A percentile compares a stretch with the other conserved stretches of the same genome.
These are phyloP conservation scores for Enteromius afrohamiltoni DNA, from an alignment of 2,797 vertebrate species.

Conservation along the genomic window DNA sequence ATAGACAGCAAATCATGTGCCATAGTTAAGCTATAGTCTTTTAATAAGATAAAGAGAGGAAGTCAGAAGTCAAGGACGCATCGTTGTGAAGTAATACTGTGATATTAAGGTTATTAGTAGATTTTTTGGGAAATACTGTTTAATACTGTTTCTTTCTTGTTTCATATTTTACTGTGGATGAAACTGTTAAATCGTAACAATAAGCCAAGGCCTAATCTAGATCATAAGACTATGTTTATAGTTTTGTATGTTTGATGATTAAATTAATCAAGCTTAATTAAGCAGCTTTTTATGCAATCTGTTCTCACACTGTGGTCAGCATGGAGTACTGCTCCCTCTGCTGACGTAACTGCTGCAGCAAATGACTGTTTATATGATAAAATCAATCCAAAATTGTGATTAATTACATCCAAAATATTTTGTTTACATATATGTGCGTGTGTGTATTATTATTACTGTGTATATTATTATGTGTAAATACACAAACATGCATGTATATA, in stretches of 20 bases:
- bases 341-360: constrained; percentile 15
- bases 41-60: constrained; percentile 38
- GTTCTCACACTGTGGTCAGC: background rate
- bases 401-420: too few species aligned
- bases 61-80: background rate
- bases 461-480: too few species aligned
- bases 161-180: background rate
- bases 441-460: too few species aligned
- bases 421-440: too few species aligned
- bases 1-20: constrained; percentile 15
- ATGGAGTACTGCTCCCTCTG: constrained; percentile 41
- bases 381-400: background rate
- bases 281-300: background rate
- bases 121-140: background rate
- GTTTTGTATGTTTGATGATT: constrained; percentile 11
- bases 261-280: background rate
- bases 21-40: constrained; percentile 18
- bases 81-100: background rate
- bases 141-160: background rate
- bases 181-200: background rate
- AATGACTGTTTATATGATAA: background rate
- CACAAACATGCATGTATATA: too few species aligned
- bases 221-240: background rate
- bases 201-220: background rate
- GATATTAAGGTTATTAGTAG: constrained; percentile 42